These are phyloP conservation scores for Sepiola atlantica DNA, from an alignment of 2,888 invertebrate genomes.

Conservation along the genomic window DNA sequence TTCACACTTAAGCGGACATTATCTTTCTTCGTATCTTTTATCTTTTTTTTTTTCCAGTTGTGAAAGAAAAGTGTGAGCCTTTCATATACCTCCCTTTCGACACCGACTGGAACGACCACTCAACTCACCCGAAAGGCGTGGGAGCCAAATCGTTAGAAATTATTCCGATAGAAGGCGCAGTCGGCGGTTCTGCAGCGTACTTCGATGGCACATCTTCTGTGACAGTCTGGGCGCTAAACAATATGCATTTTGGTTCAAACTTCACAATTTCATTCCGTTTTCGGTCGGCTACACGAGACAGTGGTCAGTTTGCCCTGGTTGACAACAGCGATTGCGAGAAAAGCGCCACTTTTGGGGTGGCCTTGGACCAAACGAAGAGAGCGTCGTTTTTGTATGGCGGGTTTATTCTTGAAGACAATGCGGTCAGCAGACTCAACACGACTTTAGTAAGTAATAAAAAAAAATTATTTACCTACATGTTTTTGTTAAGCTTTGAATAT, in stretches of 20 bases:
- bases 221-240: slow-evolving; percentile 57
- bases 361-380: slow-evolving; percentile 49
- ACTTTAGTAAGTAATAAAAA: slow-evolving; percentile 51
- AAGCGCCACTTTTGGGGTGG: slow-evolving; percentile 56
- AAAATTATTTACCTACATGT: not conserved
- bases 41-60: not conserved
- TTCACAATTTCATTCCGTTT: slow-evolving; percentile 55
- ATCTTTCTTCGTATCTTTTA: too few species aligned
- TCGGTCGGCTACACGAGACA: slow-evolving; percentile 42
- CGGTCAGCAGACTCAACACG: slow-evolving; percentile 52
- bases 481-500: too few species aligned
- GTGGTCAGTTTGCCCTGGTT: slow-evolving; percentile 50
- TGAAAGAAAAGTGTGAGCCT: slow-evolving; percentile 50
- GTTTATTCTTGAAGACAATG: slow-evolving; percentile 52
- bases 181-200: slow-evolving; percentile 52
- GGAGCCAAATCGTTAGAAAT: slow-evolving; percentile 49
- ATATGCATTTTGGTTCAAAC: slow-evolving; percentile 56
- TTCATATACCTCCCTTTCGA: slow-evolving; percentile 55
- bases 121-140: slow-evolving; percentile 50
- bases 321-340: slow-evolving; percentile 58
- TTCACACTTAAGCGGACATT: too few species aligned
- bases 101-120: slow-evolving; percentile 51
- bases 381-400: slow-evolving; percentile 53
- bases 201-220: slow-evolving; percentile 51
- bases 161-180: slow-evolving; percentile 47